Evolutionary conservation across 2,888 invertebrate species (phyloP), one percentile per base, ranked within the genome.

Genomic region (Sympetrum striolatum): DNA sequence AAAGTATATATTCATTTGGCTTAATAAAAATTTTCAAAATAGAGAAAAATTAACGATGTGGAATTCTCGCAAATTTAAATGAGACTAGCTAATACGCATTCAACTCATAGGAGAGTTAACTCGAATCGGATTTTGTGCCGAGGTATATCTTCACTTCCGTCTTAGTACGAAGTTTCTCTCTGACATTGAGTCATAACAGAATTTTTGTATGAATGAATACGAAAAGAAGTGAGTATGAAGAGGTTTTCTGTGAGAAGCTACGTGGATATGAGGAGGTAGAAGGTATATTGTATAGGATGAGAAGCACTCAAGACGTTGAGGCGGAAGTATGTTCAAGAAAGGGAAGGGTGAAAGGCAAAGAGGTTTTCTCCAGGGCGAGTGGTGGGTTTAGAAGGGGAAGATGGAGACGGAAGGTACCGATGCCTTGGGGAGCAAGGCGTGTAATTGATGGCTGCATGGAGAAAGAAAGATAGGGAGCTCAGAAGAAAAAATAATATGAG

Each of bases 361-460:
- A 35, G 35, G 35, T 82, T n/a, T 25, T 25, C 64, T 64, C 22
- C 25, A 12, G 73, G 73, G 31, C 73, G 73, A 73, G 73, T 14
- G 31, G 53, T 81, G n/a, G 25, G 48, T 15, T 10, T 48, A 48
- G 58, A 58, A 35, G 58, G 31, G 44, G 81, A 31, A 44, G 58
- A 81, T 53, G 81, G 81, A 48, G 48, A 48, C 58, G 82, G 82
- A 82, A 82, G 82, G 82, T 53, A 58, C 58, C 82, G 58, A 82
- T 82, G 35, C 58, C 82, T 82, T 22, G 31, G 15, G 58, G 58
- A 58, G 82, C 64, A 82, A 82, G 81, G 48, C 58, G 58, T 58
- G 82, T 58, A 82, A 58, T 82, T 82, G 82, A 82, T 82, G 82
- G 82, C 82, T 35, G 82, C 58, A 58, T 35, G 31, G 82, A 82